phyloP scores from a whole-genome alignment of 2,113 vertebrate genomes.

The Pelecanus crispus region DNA sequence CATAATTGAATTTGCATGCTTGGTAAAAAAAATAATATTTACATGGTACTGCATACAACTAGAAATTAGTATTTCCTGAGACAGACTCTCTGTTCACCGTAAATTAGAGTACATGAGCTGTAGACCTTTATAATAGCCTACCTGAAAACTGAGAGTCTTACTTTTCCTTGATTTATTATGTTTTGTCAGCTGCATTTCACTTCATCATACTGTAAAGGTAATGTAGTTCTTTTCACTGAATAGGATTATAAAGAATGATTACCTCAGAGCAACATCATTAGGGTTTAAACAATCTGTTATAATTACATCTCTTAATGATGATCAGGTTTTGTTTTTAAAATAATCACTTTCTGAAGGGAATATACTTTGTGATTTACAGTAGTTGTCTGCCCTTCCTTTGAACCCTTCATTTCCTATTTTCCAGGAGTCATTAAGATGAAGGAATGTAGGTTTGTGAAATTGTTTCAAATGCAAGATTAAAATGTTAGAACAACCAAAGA shows the following conservation, averaged over 20 bases:
- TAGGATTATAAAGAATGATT: conserved; percentile 63
- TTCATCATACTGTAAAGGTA: conserved; percentile 72
- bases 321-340: conserved; percentile 69
- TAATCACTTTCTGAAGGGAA: conserved; percentile 66
- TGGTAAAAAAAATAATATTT: neutral
- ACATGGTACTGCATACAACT: neutral
- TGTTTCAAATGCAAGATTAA: conserved; percentile 24
- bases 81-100: neutral
- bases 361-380: conserved; percentile 80
- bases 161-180: conserved; percentile 63
- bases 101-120: conserved; percentile 12
- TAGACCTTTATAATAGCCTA: neutral
- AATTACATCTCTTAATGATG: conserved; percentile 79
- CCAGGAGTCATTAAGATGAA: conserved; percentile 61
- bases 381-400: conserved; percentile 75
- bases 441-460: conserved; percentile 70
- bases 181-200: conserved; percentile 72
- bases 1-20: conserved; percentile 27
- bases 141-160: conserved; percentile 13
- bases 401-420: conserved; percentile 81
- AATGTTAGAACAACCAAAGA: neutral
- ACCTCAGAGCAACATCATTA: conserved; percentile 60
- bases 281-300: conserved; percentile 73
- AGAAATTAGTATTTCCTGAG: neutral
- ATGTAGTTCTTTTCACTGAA: conserved; percentile 52